phyloP scores from a whole-genome alignment of 2,888 invertebrate species.

The Platerodrilus igneus region DNA sequence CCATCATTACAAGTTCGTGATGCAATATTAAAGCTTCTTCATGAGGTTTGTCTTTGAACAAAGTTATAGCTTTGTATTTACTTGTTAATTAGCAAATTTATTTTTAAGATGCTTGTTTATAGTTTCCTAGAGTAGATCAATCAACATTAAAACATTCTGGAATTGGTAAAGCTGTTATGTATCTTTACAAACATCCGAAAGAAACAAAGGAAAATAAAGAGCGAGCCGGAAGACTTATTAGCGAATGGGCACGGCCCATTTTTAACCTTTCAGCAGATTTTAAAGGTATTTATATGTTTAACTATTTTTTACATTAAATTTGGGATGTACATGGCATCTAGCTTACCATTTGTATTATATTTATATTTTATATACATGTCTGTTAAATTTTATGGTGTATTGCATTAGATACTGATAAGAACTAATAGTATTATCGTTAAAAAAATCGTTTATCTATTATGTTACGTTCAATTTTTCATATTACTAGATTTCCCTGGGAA shows the following conservation, averaged over 20 bases:
- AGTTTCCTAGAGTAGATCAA: constrained; percentile 88
- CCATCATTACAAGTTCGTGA: constrained; percentile 93
- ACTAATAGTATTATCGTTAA: too few relatives aligned
- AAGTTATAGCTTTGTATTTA: constrained; percentile 5
- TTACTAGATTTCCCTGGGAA: too few relatives aligned
- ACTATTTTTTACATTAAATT: background rate
- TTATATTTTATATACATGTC: too few relatives aligned
- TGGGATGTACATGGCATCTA: too few relatives aligned
- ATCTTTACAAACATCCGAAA: constrained; percentile 96
- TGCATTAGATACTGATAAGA: too few relatives aligned
- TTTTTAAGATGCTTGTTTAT: constrained; percentile 33
- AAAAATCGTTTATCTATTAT: too few relatives aligned
- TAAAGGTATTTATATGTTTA: constrained; percentile 51
- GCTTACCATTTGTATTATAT: too few relatives aligned
- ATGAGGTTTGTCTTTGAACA: constrained; percentile 73
- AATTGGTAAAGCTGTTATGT: constrained; percentile 99
- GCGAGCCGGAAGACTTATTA: constrained; percentile 86
- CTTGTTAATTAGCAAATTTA: too few relatives aligned
- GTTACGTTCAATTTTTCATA: too few relatives aligned
- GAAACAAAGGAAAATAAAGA: constrained; percentile 92
- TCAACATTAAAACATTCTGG: constrained; percentile 90
- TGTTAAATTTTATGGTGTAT: too few relatives aligned
- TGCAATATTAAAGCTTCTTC: constrained; percentile 71
- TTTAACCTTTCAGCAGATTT: constrained; percentile 93
- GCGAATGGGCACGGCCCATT: constrained; percentile 97